These are phyloP conservation scores for Agrotis ipsilon DNA, from an alignment of 2,888 invertebrate species.

Conservation along the genomic window DNA sequence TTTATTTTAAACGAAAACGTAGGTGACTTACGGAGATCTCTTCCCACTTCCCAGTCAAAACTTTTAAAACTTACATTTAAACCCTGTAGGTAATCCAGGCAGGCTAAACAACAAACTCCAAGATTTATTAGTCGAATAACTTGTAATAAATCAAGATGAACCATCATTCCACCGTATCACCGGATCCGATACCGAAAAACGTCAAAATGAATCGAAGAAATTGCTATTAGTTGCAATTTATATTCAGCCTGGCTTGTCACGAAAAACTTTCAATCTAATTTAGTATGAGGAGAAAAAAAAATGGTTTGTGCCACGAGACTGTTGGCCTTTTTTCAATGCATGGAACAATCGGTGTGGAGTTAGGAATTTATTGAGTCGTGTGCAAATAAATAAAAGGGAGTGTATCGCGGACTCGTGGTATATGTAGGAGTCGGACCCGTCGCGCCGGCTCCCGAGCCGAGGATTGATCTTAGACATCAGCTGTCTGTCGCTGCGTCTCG, in stretches of 20 bases:
- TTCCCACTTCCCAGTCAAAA: background rate
- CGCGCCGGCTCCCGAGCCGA: slow-evolving; percentile 71
- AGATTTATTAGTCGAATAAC: slow-evolving; percentile 42
- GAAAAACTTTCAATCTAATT: slow-evolving; percentile 75
- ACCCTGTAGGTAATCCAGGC: background rate
- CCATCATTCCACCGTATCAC: slow-evolving; percentile 37
- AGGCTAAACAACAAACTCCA: slow-evolving; percentile 16
- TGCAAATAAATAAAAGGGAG: slow-evolving; percentile 81
- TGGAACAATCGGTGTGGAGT: slow-evolving; percentile 83
- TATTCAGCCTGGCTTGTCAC: slow-evolving; percentile 66
- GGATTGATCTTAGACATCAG: slow-evolving; percentile 88
- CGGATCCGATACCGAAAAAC: slow-evolving; percentile 52
- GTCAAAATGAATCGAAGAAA: slow-evolving; percentile 57
- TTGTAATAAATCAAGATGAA: slow-evolving; percentile 54
- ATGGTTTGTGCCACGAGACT: slow-evolving; percentile 64
- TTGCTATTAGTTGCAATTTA: slow-evolving; percentile 62
- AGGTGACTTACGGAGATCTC: background rate
- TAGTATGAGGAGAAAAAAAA: slow-evolving; percentile 69
- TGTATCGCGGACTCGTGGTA: slow-evolving; percentile 62
- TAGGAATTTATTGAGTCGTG: slow-evolving; percentile 89
- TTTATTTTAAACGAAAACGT: background rate
- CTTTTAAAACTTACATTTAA: background rate
- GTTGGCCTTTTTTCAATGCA: slow-evolving; percentile 81
- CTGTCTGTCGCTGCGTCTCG: slow-evolving; percentile 81
- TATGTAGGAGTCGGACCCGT: slow-evolving; percentile 77